A percentile compares a stretch with the other conserved stretches of the same genome.
These are phyloP conservation scores for Lynx canadensis DNA, from an alignment of 2,113 vertebrate genomes.

Conservation along the genomic window DNA sequence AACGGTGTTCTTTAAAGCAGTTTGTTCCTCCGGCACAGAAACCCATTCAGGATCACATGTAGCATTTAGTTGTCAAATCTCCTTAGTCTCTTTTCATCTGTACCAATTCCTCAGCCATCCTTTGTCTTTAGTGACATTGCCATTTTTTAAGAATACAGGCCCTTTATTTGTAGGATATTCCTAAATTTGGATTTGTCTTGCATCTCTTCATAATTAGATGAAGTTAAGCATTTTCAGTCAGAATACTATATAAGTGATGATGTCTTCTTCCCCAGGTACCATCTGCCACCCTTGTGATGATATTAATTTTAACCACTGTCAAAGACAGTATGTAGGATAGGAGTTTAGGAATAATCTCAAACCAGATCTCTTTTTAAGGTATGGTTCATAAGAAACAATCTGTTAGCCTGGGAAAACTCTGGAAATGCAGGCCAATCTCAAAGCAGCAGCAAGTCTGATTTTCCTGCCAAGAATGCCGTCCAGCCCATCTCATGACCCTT, in stretches of 20 bases:
- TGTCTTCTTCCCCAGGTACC: not conserved
- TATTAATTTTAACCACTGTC: not conserved
- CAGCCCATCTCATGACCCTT: conserved; percentile 9
- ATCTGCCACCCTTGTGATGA: not conserved
- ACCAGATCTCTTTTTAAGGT: not conserved
- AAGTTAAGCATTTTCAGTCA: not conserved
- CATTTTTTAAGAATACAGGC: not conserved
- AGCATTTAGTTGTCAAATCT: not conserved
- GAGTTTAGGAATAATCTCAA: conserved; percentile 34
- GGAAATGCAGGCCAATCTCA: not conserved
- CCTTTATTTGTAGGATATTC: not conserved
- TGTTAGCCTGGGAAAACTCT: conserved; percentile 11
- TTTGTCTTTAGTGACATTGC: not conserved
- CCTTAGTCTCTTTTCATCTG: not conserved
- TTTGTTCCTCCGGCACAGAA: not conserved
- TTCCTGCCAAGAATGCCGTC: not conserved
- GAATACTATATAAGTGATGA: not conserved
- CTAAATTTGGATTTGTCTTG: not conserved
- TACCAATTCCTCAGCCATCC: not conserved
- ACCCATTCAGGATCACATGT: not conserved
- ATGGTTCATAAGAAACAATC: not conserved
- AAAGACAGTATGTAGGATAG: not conserved
- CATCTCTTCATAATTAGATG: not conserved
- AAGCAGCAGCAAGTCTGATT: not conserved
- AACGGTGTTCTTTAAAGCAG: not conserved